Evolutionary conservation across 2,888 invertebrate species (phyloP).

Genomic region (Lissonota sp.): DNA sequence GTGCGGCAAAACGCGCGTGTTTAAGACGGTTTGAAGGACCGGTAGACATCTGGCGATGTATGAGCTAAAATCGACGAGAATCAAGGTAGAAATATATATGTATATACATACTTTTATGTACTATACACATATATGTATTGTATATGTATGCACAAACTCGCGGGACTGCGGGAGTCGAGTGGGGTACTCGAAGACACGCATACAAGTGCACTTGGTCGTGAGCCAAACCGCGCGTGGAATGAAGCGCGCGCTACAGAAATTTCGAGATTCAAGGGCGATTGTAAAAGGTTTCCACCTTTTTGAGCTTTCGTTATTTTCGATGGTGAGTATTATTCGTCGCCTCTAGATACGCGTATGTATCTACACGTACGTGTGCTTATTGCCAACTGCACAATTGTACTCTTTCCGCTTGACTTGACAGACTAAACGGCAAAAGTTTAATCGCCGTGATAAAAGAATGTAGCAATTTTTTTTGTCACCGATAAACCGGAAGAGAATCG

Average conservation of each 20-base stretch:
- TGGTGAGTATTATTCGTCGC: constrained; percentile 17
- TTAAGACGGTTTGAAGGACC: constrained; percentile 53
- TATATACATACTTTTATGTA: not conserved
- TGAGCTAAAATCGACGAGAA: constrained; percentile 29
- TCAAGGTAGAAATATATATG: constrained; percentile 15
- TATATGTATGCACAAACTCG: constrained; percentile 18
- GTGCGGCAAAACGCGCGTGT: constrained; percentile 53
- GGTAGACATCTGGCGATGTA: constrained; percentile 61
- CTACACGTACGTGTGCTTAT: not conserved
- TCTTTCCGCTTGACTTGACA: constrained; percentile 47
- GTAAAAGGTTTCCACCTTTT: constrained; percentile 73
- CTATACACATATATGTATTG: not conserved
- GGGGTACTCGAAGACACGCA: constrained; percentile 52
- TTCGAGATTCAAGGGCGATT: constrained; percentile 57
- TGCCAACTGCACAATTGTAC: constrained; percentile 26
- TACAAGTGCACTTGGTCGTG: constrained; percentile 65
- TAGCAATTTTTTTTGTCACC: constrained; percentile 3
- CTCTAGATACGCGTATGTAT: not conserved
- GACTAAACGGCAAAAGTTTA: constrained; percentile 44
- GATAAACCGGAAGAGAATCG: not conserved
- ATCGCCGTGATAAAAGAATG: constrained; percentile 13
- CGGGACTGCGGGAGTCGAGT: constrained; percentile 65
- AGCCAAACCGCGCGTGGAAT: constrained; percentile 41
- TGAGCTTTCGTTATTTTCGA: constrained; percentile 60
- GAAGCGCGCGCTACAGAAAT: constrained; percentile 15